A percentile compares a stretch with the other conserved stretches of the same genome.
Conservation (phyloP, 2,113 vertebrate genomes). For the Macquaria ambigua region DNA sequence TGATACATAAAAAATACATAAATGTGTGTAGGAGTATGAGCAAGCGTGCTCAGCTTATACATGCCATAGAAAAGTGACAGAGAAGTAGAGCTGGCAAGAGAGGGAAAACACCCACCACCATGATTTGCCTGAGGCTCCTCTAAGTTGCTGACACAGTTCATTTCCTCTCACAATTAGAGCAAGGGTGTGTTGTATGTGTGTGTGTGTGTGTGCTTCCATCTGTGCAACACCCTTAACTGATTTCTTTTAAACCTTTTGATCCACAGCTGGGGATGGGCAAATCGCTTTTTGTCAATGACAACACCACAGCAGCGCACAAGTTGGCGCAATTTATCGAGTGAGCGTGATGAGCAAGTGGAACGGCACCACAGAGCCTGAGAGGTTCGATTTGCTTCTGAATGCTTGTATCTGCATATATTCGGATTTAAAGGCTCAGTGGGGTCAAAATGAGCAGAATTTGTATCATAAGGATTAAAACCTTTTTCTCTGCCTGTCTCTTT, state of each 20-base stretch:
- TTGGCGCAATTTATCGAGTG: conserved; percentile 50
- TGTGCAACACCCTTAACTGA: conserved; percentile 11
- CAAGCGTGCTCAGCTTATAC: background rate
- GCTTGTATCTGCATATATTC: background rate
- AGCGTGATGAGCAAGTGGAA: background rate
- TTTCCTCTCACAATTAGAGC: background rate
- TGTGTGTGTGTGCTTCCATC: background rate
- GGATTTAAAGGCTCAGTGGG: background rate
- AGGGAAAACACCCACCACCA: background rate
- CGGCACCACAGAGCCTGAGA: background rate
- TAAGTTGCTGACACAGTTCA: background rate
- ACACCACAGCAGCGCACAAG: conserved; percentile 50
- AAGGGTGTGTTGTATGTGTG: background rate
- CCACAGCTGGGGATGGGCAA: conserved; percentile 89
- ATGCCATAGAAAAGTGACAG: background rate
- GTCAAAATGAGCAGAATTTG: background rate
- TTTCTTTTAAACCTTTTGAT: conserved; percentile 8
- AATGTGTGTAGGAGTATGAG: background rate
- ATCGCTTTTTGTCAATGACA: conserved; percentile 77
- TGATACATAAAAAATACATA: no score
- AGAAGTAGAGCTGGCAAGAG: background rate
- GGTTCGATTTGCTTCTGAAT: conserved; percentile 23
- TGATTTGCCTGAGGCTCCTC: background rate
- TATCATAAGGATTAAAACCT: background rate
- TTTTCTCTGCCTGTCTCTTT: background rate